Evolutionary conservation across 2,888 invertebrate genomes (phyloP).

Genomic region (Drosophila limbata): DNA sequence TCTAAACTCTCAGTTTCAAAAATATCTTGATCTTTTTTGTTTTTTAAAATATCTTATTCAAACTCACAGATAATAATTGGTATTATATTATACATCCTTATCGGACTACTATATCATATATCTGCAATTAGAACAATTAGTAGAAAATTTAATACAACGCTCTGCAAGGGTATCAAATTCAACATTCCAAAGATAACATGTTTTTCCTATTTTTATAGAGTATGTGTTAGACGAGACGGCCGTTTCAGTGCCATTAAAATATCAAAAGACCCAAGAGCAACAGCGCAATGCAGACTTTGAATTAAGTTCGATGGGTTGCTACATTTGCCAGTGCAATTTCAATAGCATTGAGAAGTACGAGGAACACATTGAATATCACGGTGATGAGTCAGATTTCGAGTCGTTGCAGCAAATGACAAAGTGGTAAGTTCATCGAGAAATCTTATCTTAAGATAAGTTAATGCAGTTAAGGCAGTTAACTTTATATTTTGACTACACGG

Average conservation of each 20-base stretch:
- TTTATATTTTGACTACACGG: neutral
- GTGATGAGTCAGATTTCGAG: slow-evolving; percentile 81
- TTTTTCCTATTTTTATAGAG: slow-evolving; percentile 28
- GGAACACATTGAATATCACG: slow-evolving; percentile 81
- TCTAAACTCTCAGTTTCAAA: no score
- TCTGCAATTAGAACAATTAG: no score
- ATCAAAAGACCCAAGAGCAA: slow-evolving; percentile 67
- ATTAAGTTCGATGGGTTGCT: slow-evolving; percentile 77
- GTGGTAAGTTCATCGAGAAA: slow-evolving; percentile 55
- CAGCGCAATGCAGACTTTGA: slow-evolving; percentile 51
- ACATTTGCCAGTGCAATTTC: slow-evolving; percentile 82
- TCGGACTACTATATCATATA: no score
- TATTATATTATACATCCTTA: no score
- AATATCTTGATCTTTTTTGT: no score
- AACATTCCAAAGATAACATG: neutral
- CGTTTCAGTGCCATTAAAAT: slow-evolving; percentile 58
- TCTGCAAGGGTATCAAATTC: neutral
- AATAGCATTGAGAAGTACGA: slow-evolving; percentile 70
- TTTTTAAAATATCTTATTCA: no score
- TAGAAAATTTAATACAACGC: neutral
- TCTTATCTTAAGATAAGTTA: neutral
- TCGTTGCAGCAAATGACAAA: slow-evolving; percentile 66
- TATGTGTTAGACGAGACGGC: slow-evolving; percentile 61
- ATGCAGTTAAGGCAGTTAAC: neutral
- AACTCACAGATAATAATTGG: no score